Conservation (phyloP, 2,113 vertebrate species). For the Oncorhynchus keta region DNA sequence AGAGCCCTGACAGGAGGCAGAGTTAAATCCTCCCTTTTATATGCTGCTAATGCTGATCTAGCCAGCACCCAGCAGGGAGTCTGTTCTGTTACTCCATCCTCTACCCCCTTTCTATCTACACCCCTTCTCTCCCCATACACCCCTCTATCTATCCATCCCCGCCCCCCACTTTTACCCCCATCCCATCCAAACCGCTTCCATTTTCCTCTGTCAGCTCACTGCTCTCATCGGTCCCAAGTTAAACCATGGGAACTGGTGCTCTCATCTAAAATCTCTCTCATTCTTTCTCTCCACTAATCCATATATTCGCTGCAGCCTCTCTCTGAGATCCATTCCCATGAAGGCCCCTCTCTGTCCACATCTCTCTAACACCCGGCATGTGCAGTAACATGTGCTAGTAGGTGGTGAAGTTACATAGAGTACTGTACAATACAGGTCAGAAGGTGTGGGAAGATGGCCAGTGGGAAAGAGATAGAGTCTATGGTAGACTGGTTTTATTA, state of each 20-base stretch:
- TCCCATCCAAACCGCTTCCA: background rate
- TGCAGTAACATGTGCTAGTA: background rate
- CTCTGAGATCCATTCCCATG: background rate
- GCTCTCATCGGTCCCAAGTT: background rate
- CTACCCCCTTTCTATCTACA: constrained; percentile 9
- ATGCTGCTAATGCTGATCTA: constrained; percentile 58
- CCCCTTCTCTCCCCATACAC: constrained; percentile 13
- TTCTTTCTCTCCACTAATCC: background rate
- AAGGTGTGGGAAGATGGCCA: too few species aligned
- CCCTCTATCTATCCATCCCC: constrained; percentile 20
- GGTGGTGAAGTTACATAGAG: too few species aligned
- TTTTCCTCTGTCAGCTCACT: background rate
- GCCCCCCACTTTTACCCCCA: constrained; percentile 34
- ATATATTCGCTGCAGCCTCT: background rate
- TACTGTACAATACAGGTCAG: too few species aligned
- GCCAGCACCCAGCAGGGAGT: constrained; percentile 29
- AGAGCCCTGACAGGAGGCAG: constrained; percentile 47
- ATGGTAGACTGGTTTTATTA: background rate
- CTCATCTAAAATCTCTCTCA: constrained; percentile 1
- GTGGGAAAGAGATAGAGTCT: background rate
- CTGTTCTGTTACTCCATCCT: background rate
- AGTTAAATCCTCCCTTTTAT: constrained; percentile 64
- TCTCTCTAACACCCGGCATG: background rate
- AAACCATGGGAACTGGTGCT: background rate
- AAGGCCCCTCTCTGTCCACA: background rate